A percentile compares a stretch with the other conserved stretches of the same genome.
These are phyloP conservation scores for Triplophysa siluroides DNA, from an alignment of 2,113 vertebrate genomes.

Conservation along the genomic window DNA sequence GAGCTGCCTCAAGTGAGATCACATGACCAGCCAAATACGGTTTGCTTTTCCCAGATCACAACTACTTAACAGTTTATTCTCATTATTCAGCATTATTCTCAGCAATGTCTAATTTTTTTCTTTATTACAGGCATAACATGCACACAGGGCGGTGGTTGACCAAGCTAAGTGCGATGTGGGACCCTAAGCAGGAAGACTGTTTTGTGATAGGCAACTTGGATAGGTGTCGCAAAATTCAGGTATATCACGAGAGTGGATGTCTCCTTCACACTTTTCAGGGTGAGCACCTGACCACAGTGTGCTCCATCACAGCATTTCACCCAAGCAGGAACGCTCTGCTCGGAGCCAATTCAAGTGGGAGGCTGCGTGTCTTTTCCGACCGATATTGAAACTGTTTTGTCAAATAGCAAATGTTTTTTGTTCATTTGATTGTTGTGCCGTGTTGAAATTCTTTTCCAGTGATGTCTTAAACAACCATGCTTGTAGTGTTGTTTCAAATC, in stretches of 20 bases:
- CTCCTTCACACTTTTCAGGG: conserved; percentile 69
- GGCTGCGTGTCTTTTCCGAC: conserved; percentile 78
- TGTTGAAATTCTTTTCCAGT: background rate
- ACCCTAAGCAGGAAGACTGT: conserved; percentile 85
- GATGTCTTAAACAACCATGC: background rate
- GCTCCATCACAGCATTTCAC: conserved; percentile 80
- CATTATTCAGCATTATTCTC: no score
- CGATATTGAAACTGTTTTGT: background rate
- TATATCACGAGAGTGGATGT: conserved; percentile 78
- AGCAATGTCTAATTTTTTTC: background rate
- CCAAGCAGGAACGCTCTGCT: conserved; percentile 76
- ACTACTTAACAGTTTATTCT: no score
- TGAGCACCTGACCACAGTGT: conserved; percentile 71
- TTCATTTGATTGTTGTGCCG: background rate
- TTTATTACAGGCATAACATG: conserved; percentile 73
- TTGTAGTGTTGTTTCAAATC: background rate
- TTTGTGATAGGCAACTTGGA: conserved; percentile 81
- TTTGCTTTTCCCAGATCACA: no score
- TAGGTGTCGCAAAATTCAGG: conserved; percentile 68
- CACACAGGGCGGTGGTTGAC: conserved; percentile 79
- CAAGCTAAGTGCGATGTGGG: conserved; percentile 83
- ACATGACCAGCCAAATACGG: no score
- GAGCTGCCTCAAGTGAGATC: no score
- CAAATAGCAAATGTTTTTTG: background rate
- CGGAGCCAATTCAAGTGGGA: conserved; percentile 82